Conservation (phyloP, 2,797 vertebrate species). For the Naso thynnoides region DNA sequence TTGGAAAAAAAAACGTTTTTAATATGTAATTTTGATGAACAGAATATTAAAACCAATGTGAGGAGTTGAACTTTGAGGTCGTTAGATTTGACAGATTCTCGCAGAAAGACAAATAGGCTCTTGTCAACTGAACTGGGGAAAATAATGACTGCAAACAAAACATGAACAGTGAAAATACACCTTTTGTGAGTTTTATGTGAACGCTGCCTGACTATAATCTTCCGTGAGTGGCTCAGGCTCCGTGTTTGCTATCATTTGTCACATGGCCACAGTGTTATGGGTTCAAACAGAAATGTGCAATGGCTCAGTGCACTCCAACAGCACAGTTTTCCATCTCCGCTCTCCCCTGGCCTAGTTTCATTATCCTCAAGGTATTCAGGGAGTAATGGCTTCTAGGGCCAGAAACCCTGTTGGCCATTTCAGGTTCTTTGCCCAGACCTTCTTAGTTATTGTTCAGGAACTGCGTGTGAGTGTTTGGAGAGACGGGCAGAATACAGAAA, state of each 20-base stretch:
- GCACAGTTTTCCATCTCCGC: constrained; percentile 71
- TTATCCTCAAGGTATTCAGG: constrained; percentile 82
- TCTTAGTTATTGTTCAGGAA: constrained; percentile 65
- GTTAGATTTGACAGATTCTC: constrained; percentile 37
- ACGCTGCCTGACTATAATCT: constrained; percentile 67
- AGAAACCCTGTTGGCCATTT: constrained; percentile 73
- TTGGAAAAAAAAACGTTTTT: too few relatives aligned
- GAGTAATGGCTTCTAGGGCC: constrained; percentile 75
- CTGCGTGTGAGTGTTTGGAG: constrained; percentile 47
- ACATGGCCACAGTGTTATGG: constrained; percentile 79
- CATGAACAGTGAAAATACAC: constrained; percentile 26
- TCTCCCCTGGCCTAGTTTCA: constrained; percentile 71
- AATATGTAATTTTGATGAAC: too few relatives aligned
- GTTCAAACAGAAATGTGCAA: constrained; percentile 81
- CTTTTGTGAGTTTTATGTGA: constrained; percentile 35
- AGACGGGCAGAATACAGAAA: constrained; percentile 34
- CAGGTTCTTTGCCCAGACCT: constrained; percentile 64
- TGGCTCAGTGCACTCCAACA: constrained; percentile 80
- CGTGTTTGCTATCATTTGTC: constrained; percentile 80
- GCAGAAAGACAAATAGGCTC: constrained; percentile 50
- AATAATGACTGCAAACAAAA: constrained; percentile 40
- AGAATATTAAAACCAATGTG: too few relatives aligned
- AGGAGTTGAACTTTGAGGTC: not conserved
- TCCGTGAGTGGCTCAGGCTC: constrained; percentile 59
- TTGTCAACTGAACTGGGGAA: constrained; percentile 30